Evolutionary conservation across 2,888 invertebrate species (phyloP), one percentile per base, ranked within the genome.

Genomic region (Caenorhabditis doughertyi): DNA sequence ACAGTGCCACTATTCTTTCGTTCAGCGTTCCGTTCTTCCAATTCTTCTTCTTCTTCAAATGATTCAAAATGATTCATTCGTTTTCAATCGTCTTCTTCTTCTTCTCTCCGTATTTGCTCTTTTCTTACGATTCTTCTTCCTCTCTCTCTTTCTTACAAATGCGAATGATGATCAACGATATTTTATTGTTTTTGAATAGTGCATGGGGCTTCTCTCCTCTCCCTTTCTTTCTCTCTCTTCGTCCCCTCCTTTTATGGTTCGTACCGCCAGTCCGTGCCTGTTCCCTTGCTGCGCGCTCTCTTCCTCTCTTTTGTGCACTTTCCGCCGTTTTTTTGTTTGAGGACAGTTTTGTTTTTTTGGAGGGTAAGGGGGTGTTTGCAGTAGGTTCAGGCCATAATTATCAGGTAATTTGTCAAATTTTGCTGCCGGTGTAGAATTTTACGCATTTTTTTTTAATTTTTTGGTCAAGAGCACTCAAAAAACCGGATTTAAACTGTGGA

Each of bases 121-220:
- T 25, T 8, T 27, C 13, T 13, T 16, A 11, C 35, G 32, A n/a
- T 35, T 32, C 35, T 53, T 51, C 42, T 27, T 39, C 27, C 39
- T 44, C 16, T 56, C 3, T 25, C 16, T 25, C 21, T 55, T 71
- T 47, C 51, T 21, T 23, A 53, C 25, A 23, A 21, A 27, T 16
- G 16, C 23, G 35, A 32, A 18, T 21, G 49, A 32, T 32, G 51
- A 51, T n/a, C n/a, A n/a, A 58, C 42, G 60, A 60, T 39, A 27
- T 23, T 73, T 73, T 73, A 73, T 73, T 73, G 73, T 73, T 73
- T 73, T 73, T 56, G 51, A 73, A 73, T 74, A 47, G 55, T 55
- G 56, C 60, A 35, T n/a, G 11, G 18, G 8, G 32, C 56, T 42
- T 16, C 11, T 25, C 1, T 25, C 27, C 44, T 25, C 70, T 32